Percentiles rank a stretch among this genome's conserved stretches.
Evolutionary conservation across 2,888 invertebrate genomes (phyloP).

Genomic region (Mactromeris polynyma): DNA sequence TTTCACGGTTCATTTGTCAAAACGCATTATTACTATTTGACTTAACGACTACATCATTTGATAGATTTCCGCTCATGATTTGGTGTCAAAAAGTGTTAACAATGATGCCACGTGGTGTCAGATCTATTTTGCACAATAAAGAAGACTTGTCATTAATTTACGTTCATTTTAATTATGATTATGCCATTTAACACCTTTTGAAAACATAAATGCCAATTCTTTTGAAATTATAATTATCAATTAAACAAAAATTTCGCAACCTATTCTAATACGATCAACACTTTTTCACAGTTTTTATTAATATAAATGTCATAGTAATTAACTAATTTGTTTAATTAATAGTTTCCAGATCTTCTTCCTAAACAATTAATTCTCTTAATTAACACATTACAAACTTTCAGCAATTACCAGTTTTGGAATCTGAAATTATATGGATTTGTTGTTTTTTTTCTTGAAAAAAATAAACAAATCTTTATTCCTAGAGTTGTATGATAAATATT

Average conservation of each 20-base stretch:
- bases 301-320: not conserved
- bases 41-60: conserved; percentile 3
- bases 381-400: not conserved
- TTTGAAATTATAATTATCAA: not conserved
- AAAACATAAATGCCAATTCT: not conserved
- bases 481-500: no score
- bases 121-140: not conserved
- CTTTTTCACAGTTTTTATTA: not conserved
- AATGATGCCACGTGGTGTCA: conserved; percentile 15
- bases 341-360: not conserved
- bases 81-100: conserved; percentile 6
- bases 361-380: not conserved
- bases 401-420: not conserved
- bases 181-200: conserved; percentile 4
- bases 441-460: no score
- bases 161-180: not conserved
- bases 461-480: no score
- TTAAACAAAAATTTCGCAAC: not conserved
- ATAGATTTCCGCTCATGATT: conserved; percentile 15
- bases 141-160: not conserved
- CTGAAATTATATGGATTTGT: no score
- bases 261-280: not conserved
- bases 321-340: not conserved
- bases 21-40: conserved; percentile 1
- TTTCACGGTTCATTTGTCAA: conserved; percentile 2